Conservation (phyloP, 1,140 invertebrate species). For the Zophobas morio region DNA sequence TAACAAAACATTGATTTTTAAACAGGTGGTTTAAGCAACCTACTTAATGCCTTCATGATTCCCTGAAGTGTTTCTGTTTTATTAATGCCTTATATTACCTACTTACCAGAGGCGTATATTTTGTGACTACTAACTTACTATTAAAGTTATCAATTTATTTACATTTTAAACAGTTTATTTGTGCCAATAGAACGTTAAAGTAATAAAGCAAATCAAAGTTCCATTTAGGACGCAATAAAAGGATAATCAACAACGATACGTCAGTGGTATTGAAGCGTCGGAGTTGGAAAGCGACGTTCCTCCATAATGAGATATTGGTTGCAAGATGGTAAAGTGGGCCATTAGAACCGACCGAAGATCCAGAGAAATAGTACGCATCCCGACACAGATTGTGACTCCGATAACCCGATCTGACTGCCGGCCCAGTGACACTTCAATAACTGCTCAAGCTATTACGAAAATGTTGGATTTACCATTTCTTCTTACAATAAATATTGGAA, state of each 20-base stretch:
- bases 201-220: slow-evolving; percentile 23
- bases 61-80: no score
- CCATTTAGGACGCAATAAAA: slow-evolving; percentile 25
- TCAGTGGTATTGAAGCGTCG: slow-evolving; percentile 15
- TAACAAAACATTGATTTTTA: no score
- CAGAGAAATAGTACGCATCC: slow-evolving; percentile 17
- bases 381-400: slow-evolving; percentile 21
- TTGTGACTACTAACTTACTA: no score
- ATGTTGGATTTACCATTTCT: slow-evolving; percentile 25
- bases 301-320: slow-evolving; percentile 33
- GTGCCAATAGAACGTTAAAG: slow-evolving; percentile 21
- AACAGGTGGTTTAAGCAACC: no score
- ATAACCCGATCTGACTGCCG: slow-evolving; percentile 11
- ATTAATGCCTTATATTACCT: no score
- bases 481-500: slow-evolving; percentile 17
- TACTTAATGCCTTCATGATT: no score
- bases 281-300: background rate
- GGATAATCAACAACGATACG: slow-evolving; percentile 4
- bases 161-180: background rate
- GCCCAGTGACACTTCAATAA: slow-evolving; percentile 25
- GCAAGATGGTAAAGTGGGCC: slow-evolving; percentile 31
- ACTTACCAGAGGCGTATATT: no score
- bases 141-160: no score
- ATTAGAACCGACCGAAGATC: slow-evolving; percentile 10
- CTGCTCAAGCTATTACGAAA: slow-evolving; percentile 3